Conservation (phyloP, 2,888 invertebrate species). For the Oegoconia quadripuncta region DNA sequence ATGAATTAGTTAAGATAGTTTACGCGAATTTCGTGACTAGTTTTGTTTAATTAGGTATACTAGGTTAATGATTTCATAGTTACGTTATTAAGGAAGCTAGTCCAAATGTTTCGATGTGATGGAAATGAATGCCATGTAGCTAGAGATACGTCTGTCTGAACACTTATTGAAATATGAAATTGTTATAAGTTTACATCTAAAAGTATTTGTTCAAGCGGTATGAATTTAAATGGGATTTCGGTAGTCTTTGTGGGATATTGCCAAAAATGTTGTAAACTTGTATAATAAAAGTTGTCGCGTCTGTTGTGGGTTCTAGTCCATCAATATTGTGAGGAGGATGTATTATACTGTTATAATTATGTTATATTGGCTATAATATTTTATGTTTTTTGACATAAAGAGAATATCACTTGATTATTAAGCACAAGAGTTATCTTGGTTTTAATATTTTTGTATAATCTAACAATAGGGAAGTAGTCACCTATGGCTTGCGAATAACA, state of each 20-base stretch:
- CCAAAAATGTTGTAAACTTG: conserved; percentile 51
- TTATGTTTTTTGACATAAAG: conserved; percentile 41
- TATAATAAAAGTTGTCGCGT: conserved; percentile 44
- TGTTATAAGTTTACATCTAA: conserved; percentile 4
- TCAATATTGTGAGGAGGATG: conserved; percentile 61
- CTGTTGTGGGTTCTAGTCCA: conserved; percentile 76
- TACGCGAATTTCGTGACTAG: conserved; percentile 63
- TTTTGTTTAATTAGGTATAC: conserved; percentile 75
- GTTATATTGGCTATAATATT: conserved; percentile 50
- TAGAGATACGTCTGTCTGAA: conserved; percentile 37
- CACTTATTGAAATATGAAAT: conserved; percentile 2
- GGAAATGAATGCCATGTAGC: conserved; percentile 70
- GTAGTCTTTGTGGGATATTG: conserved; percentile 35
- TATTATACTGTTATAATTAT: conserved; percentile 47
- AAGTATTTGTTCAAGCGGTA: conserved; percentile 18
- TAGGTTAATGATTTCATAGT: conserved; percentile 61
- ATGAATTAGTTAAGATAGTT: conserved; percentile 47
- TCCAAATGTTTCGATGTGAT: conserved; percentile 75
- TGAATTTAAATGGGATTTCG: conserved; percentile 29
- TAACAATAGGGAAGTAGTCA: conserved; percentile 71
- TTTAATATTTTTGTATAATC: conserved; percentile 66
- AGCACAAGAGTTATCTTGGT: conserved; percentile 57
- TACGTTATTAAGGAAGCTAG: conserved; percentile 76
- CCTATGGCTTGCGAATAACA: conserved; percentile 77
- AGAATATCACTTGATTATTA: conserved; percentile 41